Base-by-base conservation (phyloP, 1,140 invertebrate genomes). In the Chlorops oryzae region DNA sequence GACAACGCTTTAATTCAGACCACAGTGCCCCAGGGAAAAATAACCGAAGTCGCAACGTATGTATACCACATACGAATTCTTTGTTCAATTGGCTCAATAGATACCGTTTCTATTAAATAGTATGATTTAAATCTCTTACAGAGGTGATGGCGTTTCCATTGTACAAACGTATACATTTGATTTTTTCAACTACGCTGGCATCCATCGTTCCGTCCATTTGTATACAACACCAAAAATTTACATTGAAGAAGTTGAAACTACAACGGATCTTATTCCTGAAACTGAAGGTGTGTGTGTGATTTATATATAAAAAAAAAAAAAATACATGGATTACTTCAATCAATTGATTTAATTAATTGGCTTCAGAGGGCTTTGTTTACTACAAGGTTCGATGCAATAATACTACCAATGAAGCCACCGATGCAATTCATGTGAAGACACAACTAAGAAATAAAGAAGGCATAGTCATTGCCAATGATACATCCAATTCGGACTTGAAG, bases 101-200 rank as follows among this genome's bases (percentile, higher is more conserved):
- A 34, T 12, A 15, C 3, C 3, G 15, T 34, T 12, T 34, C 15
- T 12, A n/a, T n/a, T 28, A 35, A 41, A 13, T 22, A 12, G n/a
- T n/a, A 40, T 24, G 24, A 13, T 35, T 37, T 23, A 24, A 37
- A 18, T 22, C 23, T 6, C 52, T 54, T 72, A 70, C 35, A 83
- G 80, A 50, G 84, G 90, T 62, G 80, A 79, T 48, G 76, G 80
- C 21, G 80, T 78, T 3, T 80, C 81, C 45, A 83, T 86, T 56
- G 74, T 83, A 34, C 89, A 94, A 65, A 79, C 80, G 22, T 89
- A 92, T 50, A 85, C 85, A 17, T 97, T 98, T 73, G 96, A 98
- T 69, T 98, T 98, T 73, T 97, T 96, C 75, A 97, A 98, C 71
- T 98, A 98, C 74, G 95, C 94, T 10, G 96, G 96, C 5, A 96